Evolutionary conservation across 2,113 vertebrate genomes (phyloP), one percentile per base, ranked within the genome.

Genomic region (Epinephelus fuscoguttatus): DNA sequence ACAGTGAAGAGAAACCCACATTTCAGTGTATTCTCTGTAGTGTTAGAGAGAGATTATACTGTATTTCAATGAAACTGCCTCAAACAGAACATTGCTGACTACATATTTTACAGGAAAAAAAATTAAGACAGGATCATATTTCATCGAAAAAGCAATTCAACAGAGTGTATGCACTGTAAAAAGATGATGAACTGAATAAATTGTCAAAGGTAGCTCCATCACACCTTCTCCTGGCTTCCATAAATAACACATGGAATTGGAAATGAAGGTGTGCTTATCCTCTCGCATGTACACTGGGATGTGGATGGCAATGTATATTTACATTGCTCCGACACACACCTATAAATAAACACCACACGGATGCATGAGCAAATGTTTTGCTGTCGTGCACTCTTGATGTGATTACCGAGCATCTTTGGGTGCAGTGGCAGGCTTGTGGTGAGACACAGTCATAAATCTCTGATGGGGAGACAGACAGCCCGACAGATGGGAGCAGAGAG

Each of bases 381-480:
- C 52, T 69, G 62, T 62, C 25, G 27, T 83, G 70, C 67, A 9
- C 49, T 63, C 71, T 52, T 70, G 77, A 75, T 82, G 77, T 84
- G 84, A 89, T 85, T 92, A 76, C 70, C 15, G 74, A 78, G 86
- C 64, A 70, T 71, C 69, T 78, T 17, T 42, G 66, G 61, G 56
- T 66, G 74, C 64, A 63, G 40, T 33, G 70, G 80, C 70, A 52
- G 81, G 63, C 25, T 37, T 23, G 56, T 59, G 81, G 70, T 75
- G 73, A 70, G 74, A 70, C 66, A 37, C 68, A 75, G 79, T 64
- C 73, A 78, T 88, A 82, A 75, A 85, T 86, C 80, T 84, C 72
- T 75, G 77, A 86, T 63, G 70, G 78, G 47, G 27, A 40, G 72
- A 72, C 59, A 64, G 78, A 88, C 42, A 64, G 1, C 3, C 61